These are phyloP conservation scores for Hanleya hanleyi DNA, from an alignment of 2,888 invertebrate species.

Conservation along the genomic window DNA sequence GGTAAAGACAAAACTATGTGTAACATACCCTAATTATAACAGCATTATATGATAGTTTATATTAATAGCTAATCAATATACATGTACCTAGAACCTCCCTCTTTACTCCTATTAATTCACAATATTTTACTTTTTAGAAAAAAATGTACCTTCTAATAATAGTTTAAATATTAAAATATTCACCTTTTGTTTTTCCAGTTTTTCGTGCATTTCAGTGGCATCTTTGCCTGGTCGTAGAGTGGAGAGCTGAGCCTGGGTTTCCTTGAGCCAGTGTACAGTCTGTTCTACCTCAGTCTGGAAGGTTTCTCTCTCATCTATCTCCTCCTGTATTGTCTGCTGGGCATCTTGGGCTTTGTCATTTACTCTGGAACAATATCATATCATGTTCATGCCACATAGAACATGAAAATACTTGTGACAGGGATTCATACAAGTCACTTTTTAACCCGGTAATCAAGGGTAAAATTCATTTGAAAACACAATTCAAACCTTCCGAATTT, in stretches of 20 bases:
- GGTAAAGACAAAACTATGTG: too few relatives aligned
- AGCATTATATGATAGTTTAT: too few relatives aligned
- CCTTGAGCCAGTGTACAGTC: slow-evolving; percentile 51
- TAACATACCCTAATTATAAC: too few relatives aligned
- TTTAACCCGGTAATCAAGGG: too few relatives aligned
- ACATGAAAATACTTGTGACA: too few relatives aligned
- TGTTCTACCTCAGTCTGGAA: slow-evolving; percentile 55
- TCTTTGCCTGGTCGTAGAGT: slow-evolving; percentile 42
- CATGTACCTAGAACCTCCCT: too few relatives aligned
- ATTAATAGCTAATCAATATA: too few relatives aligned
- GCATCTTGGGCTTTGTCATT: slow-evolving; percentile 51
- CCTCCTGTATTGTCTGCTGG: slow-evolving; percentile 49
- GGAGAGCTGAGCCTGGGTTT: slow-evolving; percentile 43
- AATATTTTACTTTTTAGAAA: not conserved
- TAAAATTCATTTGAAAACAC: too few relatives aligned
- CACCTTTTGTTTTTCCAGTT: slow-evolving; percentile 49
- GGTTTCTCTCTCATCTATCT: slow-evolving; percentile 56
- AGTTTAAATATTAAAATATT: not conserved
- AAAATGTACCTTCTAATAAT: not conserved
- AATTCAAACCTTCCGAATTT: too few relatives aligned
- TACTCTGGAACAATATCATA: slow-evolving; percentile 55
- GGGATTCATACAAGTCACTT: too few relatives aligned
- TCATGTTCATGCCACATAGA: too few relatives aligned
- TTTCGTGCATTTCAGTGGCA: slow-evolving; percentile 44
- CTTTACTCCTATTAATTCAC: too few relatives aligned